Percentiles rank a stretch among this genome's conserved stretches.
phyloP scores from a whole-genome alignment of 2,113 vertebrate species.

The Neotoma lepida region DNA sequence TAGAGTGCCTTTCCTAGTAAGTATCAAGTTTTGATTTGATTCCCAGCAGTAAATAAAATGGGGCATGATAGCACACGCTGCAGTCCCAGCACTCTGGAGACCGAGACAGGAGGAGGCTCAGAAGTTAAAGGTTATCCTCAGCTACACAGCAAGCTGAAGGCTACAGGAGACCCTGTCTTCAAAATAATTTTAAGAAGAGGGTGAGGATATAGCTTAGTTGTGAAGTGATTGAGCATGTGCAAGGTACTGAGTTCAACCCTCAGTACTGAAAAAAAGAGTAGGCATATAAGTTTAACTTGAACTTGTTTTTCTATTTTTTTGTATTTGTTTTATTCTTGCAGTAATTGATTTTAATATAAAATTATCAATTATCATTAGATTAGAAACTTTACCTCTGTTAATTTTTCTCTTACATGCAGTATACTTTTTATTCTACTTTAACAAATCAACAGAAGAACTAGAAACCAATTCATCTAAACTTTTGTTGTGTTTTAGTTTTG shows the following conservation, averaged over 20 bases:
- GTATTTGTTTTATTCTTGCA: conserved; percentile 28
- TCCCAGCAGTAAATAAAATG: background rate
- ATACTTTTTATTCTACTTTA: conserved; percentile 40
- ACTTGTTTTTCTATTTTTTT: background rate
- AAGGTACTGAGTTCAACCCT: background rate
- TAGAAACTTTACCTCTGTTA: conserved; percentile 33
- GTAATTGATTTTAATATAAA: conserved; percentile 30
- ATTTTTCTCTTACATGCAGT: background rate
- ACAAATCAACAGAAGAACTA: conserved; percentile 18
- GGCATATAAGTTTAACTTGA: background rate
- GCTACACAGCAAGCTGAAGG: background rate
- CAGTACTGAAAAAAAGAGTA: background rate
- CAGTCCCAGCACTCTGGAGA: background rate
- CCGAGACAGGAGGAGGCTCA: background rate
- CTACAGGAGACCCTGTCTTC: background rate
- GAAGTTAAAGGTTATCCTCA: background rate
- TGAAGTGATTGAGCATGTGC: background rate
- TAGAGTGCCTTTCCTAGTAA: background rate
- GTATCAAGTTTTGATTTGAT: background rate
- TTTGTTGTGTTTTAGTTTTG: background rate
- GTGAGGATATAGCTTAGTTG: background rate
- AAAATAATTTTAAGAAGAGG: background rate
- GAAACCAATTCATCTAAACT: conserved; percentile 28
- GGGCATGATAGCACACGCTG: background rate
- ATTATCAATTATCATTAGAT: conserved; percentile 22